phyloP scores from a whole-genome alignment of 2,113 vertebrate genomes.

The Oxygymnocypris stewartii region DNA sequence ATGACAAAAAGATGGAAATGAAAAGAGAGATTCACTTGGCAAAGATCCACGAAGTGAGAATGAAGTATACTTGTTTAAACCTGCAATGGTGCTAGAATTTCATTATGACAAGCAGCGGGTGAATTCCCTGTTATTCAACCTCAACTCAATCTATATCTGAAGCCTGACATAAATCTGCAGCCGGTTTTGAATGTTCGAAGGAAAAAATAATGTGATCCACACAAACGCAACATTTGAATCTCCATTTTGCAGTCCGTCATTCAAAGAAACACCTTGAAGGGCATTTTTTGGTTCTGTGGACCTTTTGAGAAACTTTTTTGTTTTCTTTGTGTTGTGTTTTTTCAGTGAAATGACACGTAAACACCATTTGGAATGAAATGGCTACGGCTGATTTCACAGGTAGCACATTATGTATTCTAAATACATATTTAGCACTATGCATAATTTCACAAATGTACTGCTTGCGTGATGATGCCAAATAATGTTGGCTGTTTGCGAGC shows the following conservation, averaged over 20 bases:
- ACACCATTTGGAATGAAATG: neutral
- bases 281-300: neutral
- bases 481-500: neutral
- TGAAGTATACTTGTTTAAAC: conserved; percentile 26
- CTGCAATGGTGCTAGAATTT: neutral
- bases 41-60: neutral
- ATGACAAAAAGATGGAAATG: conserved; percentile 20
- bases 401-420: neutral
- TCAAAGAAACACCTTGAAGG: neutral
- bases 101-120: conserved; percentile 10
- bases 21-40: conserved; percentile 5
- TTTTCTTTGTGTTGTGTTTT: no score
- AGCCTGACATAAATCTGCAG: neutral
- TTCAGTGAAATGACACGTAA: neutral
- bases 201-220: neutral
- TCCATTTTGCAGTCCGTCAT: neutral
- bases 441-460: neutral
- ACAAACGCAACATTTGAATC: neutral
- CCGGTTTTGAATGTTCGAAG: neutral
- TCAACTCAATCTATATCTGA: neutral
- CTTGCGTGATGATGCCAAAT: neutral
- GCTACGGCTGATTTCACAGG: neutral
- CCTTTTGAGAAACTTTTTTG: neutral
- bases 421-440: neutral
- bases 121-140: neutral